Base-by-base conservation (phyloP, 2,113 vertebrate species). In the Paracanthobrama guichenoti region DNA sequence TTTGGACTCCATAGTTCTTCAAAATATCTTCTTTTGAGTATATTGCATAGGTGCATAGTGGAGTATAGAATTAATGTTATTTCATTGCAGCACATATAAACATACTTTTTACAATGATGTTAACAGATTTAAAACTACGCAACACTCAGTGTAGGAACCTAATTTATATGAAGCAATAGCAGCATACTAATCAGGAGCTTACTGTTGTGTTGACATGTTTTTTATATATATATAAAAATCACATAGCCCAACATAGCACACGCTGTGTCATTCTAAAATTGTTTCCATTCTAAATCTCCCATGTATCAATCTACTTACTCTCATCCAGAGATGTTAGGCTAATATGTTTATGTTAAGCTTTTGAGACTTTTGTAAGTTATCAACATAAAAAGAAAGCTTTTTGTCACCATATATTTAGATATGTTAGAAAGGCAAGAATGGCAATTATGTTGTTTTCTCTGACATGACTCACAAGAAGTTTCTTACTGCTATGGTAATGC, bases 1-100 rank as follows among this genome's bases (percentile, higher is more conserved):
- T n/a, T 31, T 44, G 44, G 44, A 11, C 44, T 44, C 12, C 24
- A 12, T 3, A 5, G 0, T 12, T 64, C 60, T 64, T 64, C 24
- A 28, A 26, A 64, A 28, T 14, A 64, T 28, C 24, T 28, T 62
- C 12, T 62, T 62, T 62, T 62, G 59, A 28, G 12, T 28, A 39
- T 39, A 6, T 39, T 2, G 39, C 39, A 39, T 48, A 13, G 1
- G 1, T 53, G 24, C 3, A 28, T 9, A 28, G n/a, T 46, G n/a
- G 4, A 48, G 44, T 8, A 0, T 31, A 7, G 60, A 62, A 62
- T 62, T 64, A 26, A 35, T 62, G 60, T 64, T 31, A 31, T 75
- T 31, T 26, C 16, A 55, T 75, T 53, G 48, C 24, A 31, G 26
- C 31, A 53, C 31, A 75, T 20, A 75, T 75, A 75, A 75, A 75